These are phyloP conservation scores for Hyposmocoma kahamanoa DNA, from an alignment of 1,140 invertebrate species.

Conservation along the genomic window DNA sequence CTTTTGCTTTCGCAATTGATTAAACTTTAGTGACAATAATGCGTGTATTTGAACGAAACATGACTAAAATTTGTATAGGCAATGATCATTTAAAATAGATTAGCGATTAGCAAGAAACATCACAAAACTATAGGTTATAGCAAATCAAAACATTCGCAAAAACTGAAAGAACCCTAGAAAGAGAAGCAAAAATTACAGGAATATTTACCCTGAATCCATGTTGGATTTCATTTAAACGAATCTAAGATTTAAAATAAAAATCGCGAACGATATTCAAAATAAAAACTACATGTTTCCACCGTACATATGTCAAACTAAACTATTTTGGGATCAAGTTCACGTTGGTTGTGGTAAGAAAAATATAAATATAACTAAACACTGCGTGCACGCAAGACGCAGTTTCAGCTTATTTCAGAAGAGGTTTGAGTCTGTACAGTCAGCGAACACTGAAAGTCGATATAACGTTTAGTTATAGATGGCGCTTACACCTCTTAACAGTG, in stretches of 20 bases:
- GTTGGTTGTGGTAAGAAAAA: conserved; percentile 42
- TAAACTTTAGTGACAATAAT: too few relatives aligned
- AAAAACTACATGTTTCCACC: conserved; percentile 70
- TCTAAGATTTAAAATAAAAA: conserved; percentile 49
- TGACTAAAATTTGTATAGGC: too few relatives aligned
- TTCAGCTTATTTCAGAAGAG: not conserved
- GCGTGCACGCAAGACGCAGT: conserved; percentile 20
- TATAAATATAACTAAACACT: conserved; percentile 45
- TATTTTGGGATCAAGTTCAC: conserved; percentile 68
- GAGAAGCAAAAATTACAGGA: conserved; percentile 18
- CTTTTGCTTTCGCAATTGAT: too few relatives aligned
- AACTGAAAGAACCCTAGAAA: conserved; percentile 17
- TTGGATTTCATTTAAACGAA: conserved; percentile 47
- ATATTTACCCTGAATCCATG: conserved; percentile 69
- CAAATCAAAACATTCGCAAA: conserved; percentile 49
- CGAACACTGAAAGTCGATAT: not conserved
- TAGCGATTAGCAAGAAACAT: conserved; percentile 14
- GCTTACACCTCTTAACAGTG: too few relatives aligned
- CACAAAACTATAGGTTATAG: conserved; percentile 37
- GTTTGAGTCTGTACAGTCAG: not conserved
- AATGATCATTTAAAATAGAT: not conserved
- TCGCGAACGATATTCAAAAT: conserved; percentile 63
- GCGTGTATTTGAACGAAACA: too few relatives aligned
- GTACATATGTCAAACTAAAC: conserved; percentile 68
- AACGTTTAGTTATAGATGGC: not conserved